Percentiles rank a stretch among this genome's conserved stretches.
Evolutionary conservation across 23 tunicate species (phyloP).

Genomic region (Trididemnum nubilum): DNA sequence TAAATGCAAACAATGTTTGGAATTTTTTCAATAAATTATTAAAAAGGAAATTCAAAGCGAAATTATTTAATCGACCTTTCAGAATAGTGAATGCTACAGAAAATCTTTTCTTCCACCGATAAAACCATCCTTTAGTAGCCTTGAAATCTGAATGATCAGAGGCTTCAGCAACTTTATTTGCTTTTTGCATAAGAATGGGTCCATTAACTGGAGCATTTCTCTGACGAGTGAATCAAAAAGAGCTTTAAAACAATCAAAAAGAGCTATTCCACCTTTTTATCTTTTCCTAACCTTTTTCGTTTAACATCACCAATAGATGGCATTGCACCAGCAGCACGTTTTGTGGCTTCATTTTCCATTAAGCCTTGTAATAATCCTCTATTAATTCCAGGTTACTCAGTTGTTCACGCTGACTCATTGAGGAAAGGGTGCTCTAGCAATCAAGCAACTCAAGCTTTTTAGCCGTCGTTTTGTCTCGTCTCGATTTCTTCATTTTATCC

Average conservation of each 20-base stretch:
- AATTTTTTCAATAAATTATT: slow-evolving; percentile 16
- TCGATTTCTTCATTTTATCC: too few species aligned
- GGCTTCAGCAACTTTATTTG: slow-evolving; percentile 39
- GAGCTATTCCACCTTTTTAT: slow-evolving; percentile 26
- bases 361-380: slow-evolving; percentile 30
- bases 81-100: slow-evolving; percentile 26
- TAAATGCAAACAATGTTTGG: slow-evolving; percentile 12
- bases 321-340: slow-evolving; percentile 34
- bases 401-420: slow-evolving; percentile 8
- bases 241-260: slow-evolving; percentile 17
- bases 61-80: slow-evolving; percentile 25
- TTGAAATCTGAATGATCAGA: slow-evolving; percentile 32
- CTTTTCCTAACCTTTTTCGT: slow-evolving; percentile 44
- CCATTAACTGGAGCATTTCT: slow-evolving; percentile 31
- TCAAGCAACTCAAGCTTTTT: too few species aligned
- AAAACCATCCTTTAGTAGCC: slow-evolving; percentile 41
- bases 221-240: slow-evolving; percentile 20
- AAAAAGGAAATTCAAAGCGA: slow-evolving; percentile 1
- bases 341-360: slow-evolving; percentile 22
- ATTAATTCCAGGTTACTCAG: slow-evolving; percentile 30
- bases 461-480: too few species aligned
- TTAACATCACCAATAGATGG: slow-evolving; percentile 21
- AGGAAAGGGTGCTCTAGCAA: too few species aligned
- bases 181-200: slow-evolving; percentile 32
- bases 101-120: slow-evolving; percentile 33